Base-by-base conservation (phyloP, 2,888 invertebrate genomes). In the Anticlea derivata region DNA sequence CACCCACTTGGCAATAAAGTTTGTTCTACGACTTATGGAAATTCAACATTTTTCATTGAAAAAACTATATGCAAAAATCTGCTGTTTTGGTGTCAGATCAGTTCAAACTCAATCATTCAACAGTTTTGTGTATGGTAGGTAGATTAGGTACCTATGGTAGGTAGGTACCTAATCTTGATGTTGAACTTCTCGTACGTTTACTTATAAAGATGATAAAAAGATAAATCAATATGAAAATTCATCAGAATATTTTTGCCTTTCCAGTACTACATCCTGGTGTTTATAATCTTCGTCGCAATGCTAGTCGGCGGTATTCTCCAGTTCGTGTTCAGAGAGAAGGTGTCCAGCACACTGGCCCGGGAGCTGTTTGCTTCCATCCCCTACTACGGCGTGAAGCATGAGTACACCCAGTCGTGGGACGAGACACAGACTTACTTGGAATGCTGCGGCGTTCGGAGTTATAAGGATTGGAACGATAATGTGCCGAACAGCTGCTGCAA, bases 211-310 rank as follows among this genome's bases (percentile, higher is more conserved):
- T n/a, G 2, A 17, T 17, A 17, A 17, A 3, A 17, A 17, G 17
- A 17, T 3, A 17, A 17, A 17, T 3, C 4, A 17, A 17, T 17
- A 17, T 17, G 4, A 3, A 17, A 4, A 17, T 17, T 17, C n/a
- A 17, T 4, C 17, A 27, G 1, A 27, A 2, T 27, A n/a, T 7
- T 35, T 11, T 33, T 23, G 7, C 20, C 11, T 41, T 59, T 63
- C 61, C 91, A 97, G 97, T 97, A 97, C 83, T 97, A 97, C 88
- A 95, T 97, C 67, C 92, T 97, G 13, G 92, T 98, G 40, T 94
- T 98, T 75, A 92, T 98, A 64, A 94, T 98, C 65, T 97, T 98
- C 86, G 95, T 98, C 58, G 95, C 95, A 57, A 95, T 98, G 94
- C 86, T 98, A 60, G 95, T 98, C 53, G 97, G 97, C 26, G 98